Base-by-base conservation (phyloP, 2,888 invertebrate genomes). In the Eilema sororculum region DNA sequence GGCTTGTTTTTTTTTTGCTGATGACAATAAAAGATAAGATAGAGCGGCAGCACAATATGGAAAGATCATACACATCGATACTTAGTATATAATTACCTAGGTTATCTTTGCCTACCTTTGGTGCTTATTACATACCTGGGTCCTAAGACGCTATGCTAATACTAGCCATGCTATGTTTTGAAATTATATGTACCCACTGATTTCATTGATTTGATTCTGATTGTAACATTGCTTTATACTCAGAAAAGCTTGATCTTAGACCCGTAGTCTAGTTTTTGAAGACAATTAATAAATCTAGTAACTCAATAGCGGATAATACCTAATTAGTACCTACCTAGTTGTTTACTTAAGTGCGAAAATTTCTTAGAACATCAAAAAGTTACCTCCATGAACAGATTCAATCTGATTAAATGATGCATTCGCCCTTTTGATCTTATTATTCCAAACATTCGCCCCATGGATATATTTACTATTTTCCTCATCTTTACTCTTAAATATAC, bases 401-500 rank as follows among this genome's bases (percentile, higher is more conserved):
- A 67, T 67, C 69, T n/a, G 52, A 68, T 41, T 10, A 28, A 30
- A 69, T 69, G 62, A 41, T 69, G 72, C 41, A 57, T 61, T 65
- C 71, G 65, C n/a, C 52, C 52, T 20, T 52, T 52, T 52, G 58
- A 64, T 56, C 56, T 22, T 71, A 72, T 77, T 81, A 77, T 78
- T 68, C 73, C 68, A 65, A 72, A 79, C 76, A 70, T 73, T 76
- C 72, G 70, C 61, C 61, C 69, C n/a, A 9, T 22, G 8, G 8
- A 59, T 59, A 75, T 65, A 20, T 52, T 25, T 58, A 71, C 79
- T 76, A 80, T 77, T 78, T 72, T 75, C 67, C 71, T 73, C 77
- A 78, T 77, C 58, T 25, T 13, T 58, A 69, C 67, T 71, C 79
- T 79, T 78, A 79, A 79, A 75, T 77, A 79, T 78, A 57, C 10